phyloP scores from a whole-genome alignment of 2,113 vertebrate genomes.

The Phasianus colchicus region DNA sequence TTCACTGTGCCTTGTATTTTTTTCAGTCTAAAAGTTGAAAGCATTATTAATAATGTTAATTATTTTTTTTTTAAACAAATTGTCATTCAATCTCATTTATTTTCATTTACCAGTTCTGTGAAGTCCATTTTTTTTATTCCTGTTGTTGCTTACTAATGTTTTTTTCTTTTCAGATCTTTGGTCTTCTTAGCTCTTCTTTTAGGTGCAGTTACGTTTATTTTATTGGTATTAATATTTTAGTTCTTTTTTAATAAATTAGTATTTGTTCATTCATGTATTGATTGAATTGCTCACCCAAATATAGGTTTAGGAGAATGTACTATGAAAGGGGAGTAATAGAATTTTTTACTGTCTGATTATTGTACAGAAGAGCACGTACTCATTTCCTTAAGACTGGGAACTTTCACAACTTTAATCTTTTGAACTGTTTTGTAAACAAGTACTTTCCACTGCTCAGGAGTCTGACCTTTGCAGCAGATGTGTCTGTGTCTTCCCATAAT shows the following conservation, averaged over 20 bases:
- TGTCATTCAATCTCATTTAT: background rate
- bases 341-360: background rate
- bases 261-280: background rate
- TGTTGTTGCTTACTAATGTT: background rate
- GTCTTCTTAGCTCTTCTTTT: background rate
- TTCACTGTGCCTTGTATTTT: background rate
- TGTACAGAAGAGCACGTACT: background rate
- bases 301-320: background rate
- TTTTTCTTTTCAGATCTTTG: background rate
- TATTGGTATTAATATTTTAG: background rate
- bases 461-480: background rate
- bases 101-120: background rate
- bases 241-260: too few relatives aligned
- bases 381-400: background rate
- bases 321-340: background rate
- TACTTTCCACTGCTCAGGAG: background rate
- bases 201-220: background rate
- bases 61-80: background rate
- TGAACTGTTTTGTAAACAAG: background rate
- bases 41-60: background rate
- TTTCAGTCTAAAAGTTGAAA: background rate
- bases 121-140: background rate
- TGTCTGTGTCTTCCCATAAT: conserved; percentile 33
- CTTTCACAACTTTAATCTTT: background rate
- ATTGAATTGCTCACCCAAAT: background rate